Evolutionary conservation across 2,797 vertebrate species (phyloP).

Genomic region (Pseudotriccus pelzelni): DNA sequence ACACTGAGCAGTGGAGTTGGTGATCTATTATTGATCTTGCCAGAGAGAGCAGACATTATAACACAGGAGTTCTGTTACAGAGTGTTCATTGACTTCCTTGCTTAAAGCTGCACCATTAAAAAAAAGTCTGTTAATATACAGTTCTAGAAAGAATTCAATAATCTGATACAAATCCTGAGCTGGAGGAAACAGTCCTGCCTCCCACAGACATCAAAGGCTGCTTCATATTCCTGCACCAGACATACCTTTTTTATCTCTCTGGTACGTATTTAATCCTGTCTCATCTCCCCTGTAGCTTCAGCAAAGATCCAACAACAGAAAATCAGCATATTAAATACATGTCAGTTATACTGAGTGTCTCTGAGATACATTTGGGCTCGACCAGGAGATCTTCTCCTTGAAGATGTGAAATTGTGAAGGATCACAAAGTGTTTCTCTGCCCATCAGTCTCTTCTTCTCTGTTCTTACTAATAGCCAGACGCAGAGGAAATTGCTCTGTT

Average conservation of each 20-base stretch:
- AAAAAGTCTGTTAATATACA: background rate
- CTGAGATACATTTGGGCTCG: background rate
- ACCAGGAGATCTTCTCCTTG: background rate
- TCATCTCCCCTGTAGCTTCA: background rate
- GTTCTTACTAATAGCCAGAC: background rate
- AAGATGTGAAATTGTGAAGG: background rate
- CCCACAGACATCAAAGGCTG: slow-evolving; percentile 53
- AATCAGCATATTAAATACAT: background rate
- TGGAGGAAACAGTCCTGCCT: slow-evolving; percentile 9
- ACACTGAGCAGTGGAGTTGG: background rate
- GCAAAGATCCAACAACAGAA: background rate
- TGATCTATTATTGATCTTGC: slow-evolving; percentile 28
- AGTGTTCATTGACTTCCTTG: background rate
- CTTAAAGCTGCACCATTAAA: background rate
- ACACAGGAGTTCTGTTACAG: background rate
- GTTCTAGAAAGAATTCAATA: background rate
- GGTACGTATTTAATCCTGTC: slow-evolving; percentile 7
- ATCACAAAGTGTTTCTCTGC: background rate
- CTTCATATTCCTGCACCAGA: background rate
- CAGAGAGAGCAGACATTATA: background rate
- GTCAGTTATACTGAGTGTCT: background rate
- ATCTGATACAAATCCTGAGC: slow-evolving; percentile 24
- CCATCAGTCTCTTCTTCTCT: background rate
- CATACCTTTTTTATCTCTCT: slow-evolving; percentile 4
- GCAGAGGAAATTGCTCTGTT: accelerated